These are phyloP conservation scores for Ophthalmolycus amberensis DNA, from an alignment of 2,113 vertebrate species.

Conservation along the genomic window DNA sequence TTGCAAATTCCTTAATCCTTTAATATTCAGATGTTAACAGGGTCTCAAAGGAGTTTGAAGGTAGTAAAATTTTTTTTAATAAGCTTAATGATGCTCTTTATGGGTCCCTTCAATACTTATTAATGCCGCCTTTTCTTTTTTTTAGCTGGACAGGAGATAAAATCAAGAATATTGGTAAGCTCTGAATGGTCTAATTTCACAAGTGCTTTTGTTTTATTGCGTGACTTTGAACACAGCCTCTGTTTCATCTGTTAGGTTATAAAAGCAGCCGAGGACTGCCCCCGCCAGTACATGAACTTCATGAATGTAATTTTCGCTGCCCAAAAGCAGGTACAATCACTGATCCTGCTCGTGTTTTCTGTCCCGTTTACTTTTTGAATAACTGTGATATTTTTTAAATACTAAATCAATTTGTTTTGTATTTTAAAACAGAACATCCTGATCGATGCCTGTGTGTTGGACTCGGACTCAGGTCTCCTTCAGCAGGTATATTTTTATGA, in stretches of 20 bases:
- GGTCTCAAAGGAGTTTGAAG: constrained; percentile 90
- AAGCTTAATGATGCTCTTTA: background rate
- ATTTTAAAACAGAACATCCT: constrained; percentile 87
- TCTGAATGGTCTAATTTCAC: background rate
- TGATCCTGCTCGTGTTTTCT: background rate
- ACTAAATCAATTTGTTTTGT: background rate
- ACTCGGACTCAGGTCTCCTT: constrained; percentile 94
- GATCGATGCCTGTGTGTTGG: constrained; percentile 96
- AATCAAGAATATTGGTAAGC: constrained; percentile 96
- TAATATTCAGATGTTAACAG: constrained; percentile 89
- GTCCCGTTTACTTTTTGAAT: background rate
- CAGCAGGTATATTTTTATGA: constrained; percentile 88
- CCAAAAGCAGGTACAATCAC: constrained; percentile 91
- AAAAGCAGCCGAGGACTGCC: constrained; percentile 95
- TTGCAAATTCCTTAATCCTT: constrained; percentile 77
- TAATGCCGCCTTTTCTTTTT: constrained; percentile 29
- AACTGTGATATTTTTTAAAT: background rate
- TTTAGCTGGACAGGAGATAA: constrained; percentile 91
- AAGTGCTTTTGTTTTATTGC: background rate
- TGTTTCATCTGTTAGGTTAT: constrained; percentile 86
- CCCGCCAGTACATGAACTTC: constrained; percentile 97
- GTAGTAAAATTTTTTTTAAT: constrained; percentile 72
- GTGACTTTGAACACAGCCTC: constrained; percentile 9
- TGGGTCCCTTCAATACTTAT: background rate
- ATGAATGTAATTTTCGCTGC: constrained; percentile 99